Evolutionary conservation across 2,797 vertebrate species (phyloP).

Genomic region (Podarcis lilfordi): DNA sequence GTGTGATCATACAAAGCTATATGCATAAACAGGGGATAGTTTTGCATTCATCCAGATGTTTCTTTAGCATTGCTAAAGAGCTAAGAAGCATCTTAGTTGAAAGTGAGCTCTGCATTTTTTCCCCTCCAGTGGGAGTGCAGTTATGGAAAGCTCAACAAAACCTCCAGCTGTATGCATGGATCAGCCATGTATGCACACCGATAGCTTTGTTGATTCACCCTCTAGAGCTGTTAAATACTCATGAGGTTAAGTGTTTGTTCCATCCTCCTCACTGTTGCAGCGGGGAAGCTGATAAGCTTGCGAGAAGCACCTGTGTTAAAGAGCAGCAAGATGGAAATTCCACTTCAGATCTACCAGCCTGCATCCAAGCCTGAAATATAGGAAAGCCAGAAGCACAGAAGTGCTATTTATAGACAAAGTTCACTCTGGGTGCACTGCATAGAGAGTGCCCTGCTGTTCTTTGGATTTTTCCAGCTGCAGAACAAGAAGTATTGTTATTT

Average conservation of each 20-base stretch:
- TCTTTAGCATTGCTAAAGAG: neutral
- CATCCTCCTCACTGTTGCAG: neutral
- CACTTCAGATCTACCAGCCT: neutral
- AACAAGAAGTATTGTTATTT: neutral
- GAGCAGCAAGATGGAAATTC: neutral
- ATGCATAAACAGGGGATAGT: neutral
- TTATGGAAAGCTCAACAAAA: neutral
- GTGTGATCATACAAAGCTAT: neutral
- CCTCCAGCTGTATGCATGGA: neutral
- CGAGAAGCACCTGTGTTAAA: neutral
- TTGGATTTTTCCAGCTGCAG: neutral
- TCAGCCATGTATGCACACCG: neutral
- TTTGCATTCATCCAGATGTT: neutral
- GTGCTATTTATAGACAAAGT: neutral
- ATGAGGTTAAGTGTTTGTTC: neutral
- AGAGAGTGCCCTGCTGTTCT: neutral
- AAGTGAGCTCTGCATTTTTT: neutral
- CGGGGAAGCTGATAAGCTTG: neutral
- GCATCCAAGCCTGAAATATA: constrained; percentile 3
- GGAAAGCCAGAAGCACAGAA: neutral
- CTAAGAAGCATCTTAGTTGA: neutral
- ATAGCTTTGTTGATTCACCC: neutral
- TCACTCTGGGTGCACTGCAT: neutral
- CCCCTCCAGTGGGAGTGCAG: neutral
- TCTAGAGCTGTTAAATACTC: neutral